phyloP scores from a whole-genome alignment of 2,113 vertebrate species.

The Microtus oregoni region DNA sequence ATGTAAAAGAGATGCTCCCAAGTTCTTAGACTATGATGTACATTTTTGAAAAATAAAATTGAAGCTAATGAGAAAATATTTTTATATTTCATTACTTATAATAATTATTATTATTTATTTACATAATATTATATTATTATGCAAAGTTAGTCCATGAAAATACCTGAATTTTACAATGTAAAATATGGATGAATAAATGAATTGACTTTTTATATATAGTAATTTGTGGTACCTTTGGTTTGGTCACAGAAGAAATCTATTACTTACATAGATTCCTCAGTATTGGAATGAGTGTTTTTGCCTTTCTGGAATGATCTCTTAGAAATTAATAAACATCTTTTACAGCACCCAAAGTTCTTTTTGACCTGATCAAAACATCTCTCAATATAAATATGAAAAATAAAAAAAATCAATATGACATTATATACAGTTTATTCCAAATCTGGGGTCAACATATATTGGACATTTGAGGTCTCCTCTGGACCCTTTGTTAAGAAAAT shows the following conservation, averaged over 20 bases:
- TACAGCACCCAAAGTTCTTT: slow-evolving; percentile 13
- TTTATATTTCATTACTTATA: slow-evolving; percentile 66
- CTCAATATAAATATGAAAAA: neutral
- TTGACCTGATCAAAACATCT: slow-evolving; percentile 56
- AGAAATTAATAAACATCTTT: slow-evolving; percentile 46
- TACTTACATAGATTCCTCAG: slow-evolving; percentile 20
- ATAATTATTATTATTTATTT: too few species aligned
- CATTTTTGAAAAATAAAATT: slow-evolving; percentile 67
- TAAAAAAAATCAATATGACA: slow-evolving; percentile 12
- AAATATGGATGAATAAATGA: slow-evolving; percentile 51
- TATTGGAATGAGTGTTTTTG: slow-evolving; percentile 20
- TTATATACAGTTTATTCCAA: neutral
- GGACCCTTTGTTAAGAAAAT: slow-evolving; percentile 43
- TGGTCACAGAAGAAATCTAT: slow-evolving; percentile 51
- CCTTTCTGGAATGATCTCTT: neutral
- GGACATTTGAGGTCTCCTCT: neutral
- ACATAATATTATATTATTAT: neutral
- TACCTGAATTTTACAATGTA: slow-evolving; percentile 40
- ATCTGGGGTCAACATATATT: neutral
- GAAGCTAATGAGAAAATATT: slow-evolving; percentile 71
- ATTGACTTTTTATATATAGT: neutral
- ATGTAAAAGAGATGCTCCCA: slow-evolving; percentile 68
- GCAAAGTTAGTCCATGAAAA: slow-evolving; percentile 73
- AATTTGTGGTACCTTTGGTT: slow-evolving; percentile 16
- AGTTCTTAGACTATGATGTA: slow-evolving; percentile 60